These are phyloP conservation scores for Orchesella cincta DNA, from an alignment of 1,140 invertebrate species.

Conservation along the genomic window DNA sequence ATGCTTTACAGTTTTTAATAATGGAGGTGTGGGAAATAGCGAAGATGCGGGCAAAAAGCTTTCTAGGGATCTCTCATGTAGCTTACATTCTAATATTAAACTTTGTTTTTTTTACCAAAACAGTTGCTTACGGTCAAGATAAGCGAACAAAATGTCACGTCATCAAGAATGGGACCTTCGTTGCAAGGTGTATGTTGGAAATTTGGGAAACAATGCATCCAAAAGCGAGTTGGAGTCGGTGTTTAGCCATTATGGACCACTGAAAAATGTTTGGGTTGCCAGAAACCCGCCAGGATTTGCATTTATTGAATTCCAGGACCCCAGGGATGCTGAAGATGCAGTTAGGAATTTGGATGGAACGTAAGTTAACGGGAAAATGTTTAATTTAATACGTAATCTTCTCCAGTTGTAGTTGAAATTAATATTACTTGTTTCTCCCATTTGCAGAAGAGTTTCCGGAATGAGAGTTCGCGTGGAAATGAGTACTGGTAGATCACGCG, in stretches of 20 bases:
- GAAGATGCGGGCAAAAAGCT: too few species aligned
- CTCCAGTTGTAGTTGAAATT: neutral
- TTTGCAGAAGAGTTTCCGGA: constrained; percentile 76
- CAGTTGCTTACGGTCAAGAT: neutral
- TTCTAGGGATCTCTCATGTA: too few species aligned
- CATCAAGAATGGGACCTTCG: constrained; percentile 89
- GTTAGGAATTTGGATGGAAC: constrained; percentile 72
- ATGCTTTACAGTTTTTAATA: neutral
- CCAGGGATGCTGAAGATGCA: constrained; percentile 88
- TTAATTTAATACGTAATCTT: neutral
- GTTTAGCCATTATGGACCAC: constrained; percentile 90
- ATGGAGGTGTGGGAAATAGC: neutral
- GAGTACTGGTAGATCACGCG: constrained; percentile 71
- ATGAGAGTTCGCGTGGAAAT: constrained; percentile 86
- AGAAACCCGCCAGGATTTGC: constrained; percentile 91
- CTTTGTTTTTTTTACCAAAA: neutral
- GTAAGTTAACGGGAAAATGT: constrained; percentile 43
- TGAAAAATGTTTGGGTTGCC: constrained; percentile 93
- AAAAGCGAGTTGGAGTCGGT: constrained; percentile 89
- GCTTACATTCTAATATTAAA: neutral
- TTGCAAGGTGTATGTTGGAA: constrained; percentile 97
- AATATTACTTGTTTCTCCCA: neutral
- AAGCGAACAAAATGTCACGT: constrained; percentile 56
- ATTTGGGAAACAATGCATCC: constrained; percentile 85
- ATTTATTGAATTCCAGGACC: constrained; percentile 85